Evolutionary conservation across 2,797 vertebrate genomes (phyloP).

Genomic region (Molossus molossus): DNA sequence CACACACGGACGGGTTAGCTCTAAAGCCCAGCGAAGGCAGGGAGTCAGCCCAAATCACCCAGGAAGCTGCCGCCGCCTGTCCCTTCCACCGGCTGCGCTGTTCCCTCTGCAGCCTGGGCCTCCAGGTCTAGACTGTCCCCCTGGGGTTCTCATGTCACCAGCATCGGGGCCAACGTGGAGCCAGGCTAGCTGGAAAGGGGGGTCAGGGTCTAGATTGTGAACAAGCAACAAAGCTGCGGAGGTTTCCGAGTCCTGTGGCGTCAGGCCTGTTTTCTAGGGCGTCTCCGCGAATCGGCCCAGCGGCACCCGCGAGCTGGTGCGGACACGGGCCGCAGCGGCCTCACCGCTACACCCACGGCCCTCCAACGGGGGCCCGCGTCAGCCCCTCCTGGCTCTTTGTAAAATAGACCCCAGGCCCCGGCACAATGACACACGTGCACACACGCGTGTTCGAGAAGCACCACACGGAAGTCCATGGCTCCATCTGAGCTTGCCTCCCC

Average conservation of each 20-base stretch:
- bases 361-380: rapidly evolving
- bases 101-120: neutral
- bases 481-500: too few relatives aligned
- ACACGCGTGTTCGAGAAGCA: rapidly evolving
- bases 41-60: neutral
- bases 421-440: too few relatives aligned
- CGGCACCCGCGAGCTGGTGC: too few relatives aligned
- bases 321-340: neutral
- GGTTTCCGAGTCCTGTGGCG: rapidly evolving
- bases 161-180: rapidly evolving
- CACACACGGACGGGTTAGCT: rapidly evolving
- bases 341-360: neutral
- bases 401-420: too few relatives aligned
- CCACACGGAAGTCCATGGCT: rapidly evolving
- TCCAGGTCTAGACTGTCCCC: neutral
- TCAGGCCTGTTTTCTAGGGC: neutral
- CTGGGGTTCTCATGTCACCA: neutral
- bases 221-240: rapidly evolving
- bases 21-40: neutral
- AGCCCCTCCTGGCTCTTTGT: neutral
- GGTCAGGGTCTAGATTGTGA: rapidly evolving
- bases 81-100: rapidly evolving
- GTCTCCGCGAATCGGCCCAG: neutral
- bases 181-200: rapidly evolving
- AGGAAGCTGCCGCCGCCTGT: rapidly evolving